Percentiles rank a stretch among this genome's conserved stretches.
phyloP scores from a whole-genome alignment of 1,140 invertebrate species.

The Drosophila setifemur region DNA sequence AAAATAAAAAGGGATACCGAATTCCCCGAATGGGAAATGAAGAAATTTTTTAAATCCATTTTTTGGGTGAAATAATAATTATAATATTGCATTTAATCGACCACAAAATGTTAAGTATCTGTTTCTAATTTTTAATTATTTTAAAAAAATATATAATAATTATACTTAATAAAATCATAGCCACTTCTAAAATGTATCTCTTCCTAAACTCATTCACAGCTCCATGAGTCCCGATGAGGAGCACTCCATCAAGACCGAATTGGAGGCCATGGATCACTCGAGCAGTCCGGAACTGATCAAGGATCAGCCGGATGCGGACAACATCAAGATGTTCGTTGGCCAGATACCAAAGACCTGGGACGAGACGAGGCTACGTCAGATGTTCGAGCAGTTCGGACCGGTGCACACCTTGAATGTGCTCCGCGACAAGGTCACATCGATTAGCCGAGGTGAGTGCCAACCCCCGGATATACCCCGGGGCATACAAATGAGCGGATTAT shows the following conservation, averaged over 20 bases:
- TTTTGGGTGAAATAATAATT: too few relatives aligned
- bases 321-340: slow-evolving; percentile 99
- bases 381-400: slow-evolving; percentile 98
- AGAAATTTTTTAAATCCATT: too few relatives aligned
- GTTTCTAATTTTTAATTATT: too few relatives aligned
- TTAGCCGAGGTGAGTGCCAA: slow-evolving; percentile 93
- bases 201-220: slow-evolving; percentile 32
- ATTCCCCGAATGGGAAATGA: too few relatives aligned
- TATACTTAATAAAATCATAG: neutral
- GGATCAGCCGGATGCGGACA: slow-evolving; percentile 95
- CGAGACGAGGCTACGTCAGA: slow-evolving; percentile 94
- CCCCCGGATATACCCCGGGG: neutral
- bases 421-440: slow-evolving; percentile 96
- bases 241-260: slow-evolving; percentile 34
- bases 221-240: neutral
- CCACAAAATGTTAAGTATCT: too few relatives aligned
- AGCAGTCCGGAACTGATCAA: slow-evolving; percentile 54
- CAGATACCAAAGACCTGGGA: slow-evolving; percentile 98
- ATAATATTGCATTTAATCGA: too few relatives aligned
- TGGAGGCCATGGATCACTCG: slow-evolving; percentile 32
- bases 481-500: slow-evolving; percentile 71
- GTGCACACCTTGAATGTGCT: slow-evolving; percentile 99
- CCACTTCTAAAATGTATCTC: neutral
- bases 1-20: too few relatives aligned
- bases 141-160: neutral